These are phyloP conservation scores for Ceyx melanurus DNA, from an alignment of 2,113 vertebrate genomes.

Conservation along the genomic window DNA sequence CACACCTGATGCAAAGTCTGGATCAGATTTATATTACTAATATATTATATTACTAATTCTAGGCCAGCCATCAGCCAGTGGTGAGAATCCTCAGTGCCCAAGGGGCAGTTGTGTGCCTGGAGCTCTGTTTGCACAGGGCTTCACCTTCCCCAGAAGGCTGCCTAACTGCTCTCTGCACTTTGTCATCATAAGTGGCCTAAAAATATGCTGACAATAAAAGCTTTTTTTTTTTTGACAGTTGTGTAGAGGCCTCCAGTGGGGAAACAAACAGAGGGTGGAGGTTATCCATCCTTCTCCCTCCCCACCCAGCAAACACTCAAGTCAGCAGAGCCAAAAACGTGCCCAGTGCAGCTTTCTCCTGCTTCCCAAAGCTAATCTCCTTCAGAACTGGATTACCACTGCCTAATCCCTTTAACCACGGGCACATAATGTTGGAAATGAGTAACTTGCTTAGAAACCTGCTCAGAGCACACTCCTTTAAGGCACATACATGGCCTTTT, in stretches of 20 bases:
- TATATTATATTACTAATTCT: background rate
- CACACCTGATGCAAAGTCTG: background rate
- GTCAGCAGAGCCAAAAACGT: conserved; percentile 31
- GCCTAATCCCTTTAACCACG: conserved; percentile 60
- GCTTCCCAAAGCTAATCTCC: conserved; percentile 46
- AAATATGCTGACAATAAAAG: conserved; percentile 65
- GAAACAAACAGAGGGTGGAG: conserved; percentile 38
- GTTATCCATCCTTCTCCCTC: background rate
- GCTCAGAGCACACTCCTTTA: background rate
- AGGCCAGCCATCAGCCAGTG: background rate
- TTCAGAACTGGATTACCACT: conserved; percentile 49
- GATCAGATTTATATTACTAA: background rate
- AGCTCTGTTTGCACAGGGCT: background rate
- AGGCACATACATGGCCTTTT: background rate
- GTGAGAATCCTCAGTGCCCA: background rate
- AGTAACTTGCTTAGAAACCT: conserved; percentile 35
- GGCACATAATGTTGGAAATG: conserved; percentile 26
- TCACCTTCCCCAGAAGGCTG: background rate
- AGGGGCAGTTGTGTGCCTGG: background rate
- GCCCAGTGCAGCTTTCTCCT: conserved; percentile 7
- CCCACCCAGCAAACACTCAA: background rate
- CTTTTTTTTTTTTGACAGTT: conserved; percentile 55
- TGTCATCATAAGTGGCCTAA: conserved; percentile 38
- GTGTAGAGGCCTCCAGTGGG: conserved; percentile 38
- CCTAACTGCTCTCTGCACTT: conserved; percentile 52